Evolutionary conservation across 2,888 invertebrate genomes (phyloP).

Genomic region (Thumatha senex): DNA sequence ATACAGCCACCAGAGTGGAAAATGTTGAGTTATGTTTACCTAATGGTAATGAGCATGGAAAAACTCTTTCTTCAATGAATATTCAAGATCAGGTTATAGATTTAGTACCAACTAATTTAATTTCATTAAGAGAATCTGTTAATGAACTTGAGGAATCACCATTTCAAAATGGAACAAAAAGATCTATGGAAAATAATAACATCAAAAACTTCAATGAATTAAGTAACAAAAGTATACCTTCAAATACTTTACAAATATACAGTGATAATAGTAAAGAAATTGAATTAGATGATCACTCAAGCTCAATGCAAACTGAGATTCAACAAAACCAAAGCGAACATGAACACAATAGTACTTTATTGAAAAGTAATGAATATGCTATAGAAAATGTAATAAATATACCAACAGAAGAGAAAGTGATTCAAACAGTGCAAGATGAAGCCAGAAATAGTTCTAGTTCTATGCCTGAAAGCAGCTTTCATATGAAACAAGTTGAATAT

Average conservation of each 20-base stretch:
- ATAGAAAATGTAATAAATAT: too few species aligned
- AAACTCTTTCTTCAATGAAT: background rate
- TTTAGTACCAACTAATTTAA: background rate
- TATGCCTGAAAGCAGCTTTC: too few species aligned
- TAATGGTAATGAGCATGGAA: background rate
- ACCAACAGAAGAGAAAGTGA: background rate
- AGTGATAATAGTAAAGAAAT: background rate
- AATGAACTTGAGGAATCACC: background rate
- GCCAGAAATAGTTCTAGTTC: too few species aligned
- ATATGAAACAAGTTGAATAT: background rate
- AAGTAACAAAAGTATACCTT: background rate
- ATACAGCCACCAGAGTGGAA: background rate
- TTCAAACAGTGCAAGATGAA: background rate
- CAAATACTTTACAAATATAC: background rate
- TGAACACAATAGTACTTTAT: background rate
- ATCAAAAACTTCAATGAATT: background rate
- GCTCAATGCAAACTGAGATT: background rate
- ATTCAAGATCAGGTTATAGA: background rate
- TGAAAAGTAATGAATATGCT: background rate
- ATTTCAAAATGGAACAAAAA: background rate
- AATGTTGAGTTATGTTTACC: background rate
- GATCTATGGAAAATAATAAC: background rate
- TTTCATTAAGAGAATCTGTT: background rate
- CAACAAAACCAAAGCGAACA: background rate
- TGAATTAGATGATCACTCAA: background rate